Evolutionary conservation across 2,797 vertebrate species (phyloP), one percentile per base, ranked within the genome.

Genomic region (Channa striata): DNA sequence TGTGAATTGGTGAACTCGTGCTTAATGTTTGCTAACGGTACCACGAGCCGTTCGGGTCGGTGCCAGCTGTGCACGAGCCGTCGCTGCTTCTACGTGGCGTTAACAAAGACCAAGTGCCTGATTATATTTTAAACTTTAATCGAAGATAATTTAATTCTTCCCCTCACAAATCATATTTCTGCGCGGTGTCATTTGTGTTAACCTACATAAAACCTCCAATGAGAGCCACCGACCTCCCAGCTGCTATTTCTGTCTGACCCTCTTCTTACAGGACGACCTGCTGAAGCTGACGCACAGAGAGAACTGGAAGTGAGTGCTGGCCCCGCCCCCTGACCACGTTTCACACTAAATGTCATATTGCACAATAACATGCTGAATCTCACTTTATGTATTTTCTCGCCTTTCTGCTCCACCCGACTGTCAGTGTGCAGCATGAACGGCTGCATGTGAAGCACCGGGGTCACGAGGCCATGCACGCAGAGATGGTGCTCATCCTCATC

Each of bases 401-500:
- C 14, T 14, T 34, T 8, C 37, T 1, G 40, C 20, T 9, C 5
- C 21, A 0, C 40, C 48, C 0, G 8, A 1, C 25, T 61, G 2
- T 3, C 85, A 93, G 92, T 76, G 70, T 94, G 62, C 90, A 92
- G 77, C 92, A 94, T 4, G 87, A 89, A 69, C 93, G 85, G 10
- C 84, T 92, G 25, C 86, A 92, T 11, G 63, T 62, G 34, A 91
- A 88, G 72, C 93, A 94, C 78, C n/a, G 52, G 0, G 88, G 85
- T 2, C 93, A 94, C 0, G 87, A 95, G 68, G 91, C 91, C 82
- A 87, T 91, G 91, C 89, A 92, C 0, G 58, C 88, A 0, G 92
- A 95, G 85, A 95, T 94, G 93, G 83, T 93, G 33, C 77, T 94
- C 80, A 93, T 94, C 85, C 92, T 96, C 59, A 65, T 90, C 36